Percentiles rank a stretch among this genome's conserved stretches.
These are phyloP conservation scores for Smittia sp. DNA, from an alignment of 2,888 invertebrate species.

Conservation along the genomic window DNA sequence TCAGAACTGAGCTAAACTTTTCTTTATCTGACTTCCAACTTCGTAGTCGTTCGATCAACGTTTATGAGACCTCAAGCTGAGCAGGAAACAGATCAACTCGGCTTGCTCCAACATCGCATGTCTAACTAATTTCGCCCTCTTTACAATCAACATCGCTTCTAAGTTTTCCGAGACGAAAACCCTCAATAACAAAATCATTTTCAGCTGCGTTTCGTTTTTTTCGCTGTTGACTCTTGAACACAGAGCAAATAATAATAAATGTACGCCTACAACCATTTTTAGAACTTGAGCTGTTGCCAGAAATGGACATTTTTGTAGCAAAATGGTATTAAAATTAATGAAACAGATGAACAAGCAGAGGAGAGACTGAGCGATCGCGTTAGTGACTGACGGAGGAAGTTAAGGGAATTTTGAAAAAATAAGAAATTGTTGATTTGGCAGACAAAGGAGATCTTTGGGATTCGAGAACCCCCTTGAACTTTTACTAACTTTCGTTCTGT, in stretches of 20 bases:
- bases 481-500: no score
- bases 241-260: constrained; percentile 22
- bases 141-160: not conserved
- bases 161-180: not conserved
- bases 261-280: constrained; percentile 39
- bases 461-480: no score
- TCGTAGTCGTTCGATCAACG: no score
- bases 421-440: no score
- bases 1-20: no score
- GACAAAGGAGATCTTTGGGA: no score
- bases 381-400: no score
- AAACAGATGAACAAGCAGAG: not conserved
- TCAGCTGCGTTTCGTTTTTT: not conserved
- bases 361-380: not conserved
- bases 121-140: not conserved
- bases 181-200: not conserved
- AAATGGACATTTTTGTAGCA: constrained; percentile 39
- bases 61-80: no score
- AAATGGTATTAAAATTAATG: constrained; percentile 41
- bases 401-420: no score
- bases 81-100: no score
- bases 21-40: no score
- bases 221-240: constrained; percentile 1
- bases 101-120: no score
- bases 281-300: constrained; percentile 39